phyloP scores from a whole-genome alignment of 2,113 vertebrate species.

The Mungos mungo region DNA sequence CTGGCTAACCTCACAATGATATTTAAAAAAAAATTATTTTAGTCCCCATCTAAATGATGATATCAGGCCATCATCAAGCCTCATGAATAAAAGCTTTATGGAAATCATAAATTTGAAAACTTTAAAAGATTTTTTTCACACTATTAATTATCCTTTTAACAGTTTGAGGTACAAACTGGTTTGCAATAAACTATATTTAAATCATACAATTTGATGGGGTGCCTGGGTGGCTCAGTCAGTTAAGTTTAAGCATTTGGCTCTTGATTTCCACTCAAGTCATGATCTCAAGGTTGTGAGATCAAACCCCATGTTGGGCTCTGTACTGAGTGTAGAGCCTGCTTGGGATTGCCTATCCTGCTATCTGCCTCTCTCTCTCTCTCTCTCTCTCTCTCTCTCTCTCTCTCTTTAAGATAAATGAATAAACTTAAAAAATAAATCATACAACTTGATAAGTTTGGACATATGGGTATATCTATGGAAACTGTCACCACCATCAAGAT shows the following conservation, averaged over 20 bases:
- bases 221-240: too few species aligned
- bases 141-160: neutral
- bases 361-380: too few species aligned
- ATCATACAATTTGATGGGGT: neutral
- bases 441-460: neutral
- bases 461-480: neutral
- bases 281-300: too few species aligned
- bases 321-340: too few species aligned
- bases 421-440: neutral
- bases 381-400: too few species aligned
- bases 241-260: too few species aligned
- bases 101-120: slow-evolving; percentile 11
- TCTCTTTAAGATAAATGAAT: neutral
- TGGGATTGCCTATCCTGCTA: too few species aligned
- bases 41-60: neutral
- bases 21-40: neutral
- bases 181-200: neutral
- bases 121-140: neutral
- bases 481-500: neutral
- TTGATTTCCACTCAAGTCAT: too few species aligned
- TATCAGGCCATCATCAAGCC: neutral
- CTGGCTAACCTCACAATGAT: neutral
- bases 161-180: neutral
- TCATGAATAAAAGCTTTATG: neutral
- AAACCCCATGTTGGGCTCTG: too few species aligned